Evolutionary conservation across 1,140 invertebrate species (phyloP).

Genomic region (Bombus haemorrhoidalis): DNA sequence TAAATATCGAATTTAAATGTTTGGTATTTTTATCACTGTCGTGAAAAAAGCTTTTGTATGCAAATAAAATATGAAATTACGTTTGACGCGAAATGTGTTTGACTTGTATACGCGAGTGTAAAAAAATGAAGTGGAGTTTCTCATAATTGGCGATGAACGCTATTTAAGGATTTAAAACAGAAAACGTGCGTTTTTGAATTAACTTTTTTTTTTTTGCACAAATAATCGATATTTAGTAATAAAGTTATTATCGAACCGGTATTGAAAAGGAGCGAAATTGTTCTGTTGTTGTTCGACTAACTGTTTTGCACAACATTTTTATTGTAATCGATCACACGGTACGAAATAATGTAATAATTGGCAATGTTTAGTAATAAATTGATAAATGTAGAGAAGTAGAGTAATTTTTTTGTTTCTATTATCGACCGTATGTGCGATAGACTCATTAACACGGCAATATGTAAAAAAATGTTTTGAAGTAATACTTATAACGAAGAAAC

Average conservation of each 20-base stretch:
- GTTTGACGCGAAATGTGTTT: neutral
- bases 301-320: neutral
- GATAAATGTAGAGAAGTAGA: neutral
- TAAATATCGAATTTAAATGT: neutral
- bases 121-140: neutral
- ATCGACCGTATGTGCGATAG: neutral
- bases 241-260: neutral
- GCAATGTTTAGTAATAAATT: neutral
- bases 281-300: no score
- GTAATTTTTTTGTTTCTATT: neutral
- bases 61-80: conserved; percentile 8
- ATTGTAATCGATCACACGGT: neutral
- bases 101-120: neutral
- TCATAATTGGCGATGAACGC: neutral
- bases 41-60: conserved; percentile 1
- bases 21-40: neutral
- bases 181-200: no score
- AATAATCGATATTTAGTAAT: no score
- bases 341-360: no score
- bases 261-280: neutral
- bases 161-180: no score
- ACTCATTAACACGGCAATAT: neutral
- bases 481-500: neutral
- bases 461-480: neutral
- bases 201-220: no score